A percentile compares a stretch with the other conserved stretches of the same genome.
phyloP scores from a whole-genome alignment of 2,113 vertebrate species.

The Meriones unguiculatus region DNA sequence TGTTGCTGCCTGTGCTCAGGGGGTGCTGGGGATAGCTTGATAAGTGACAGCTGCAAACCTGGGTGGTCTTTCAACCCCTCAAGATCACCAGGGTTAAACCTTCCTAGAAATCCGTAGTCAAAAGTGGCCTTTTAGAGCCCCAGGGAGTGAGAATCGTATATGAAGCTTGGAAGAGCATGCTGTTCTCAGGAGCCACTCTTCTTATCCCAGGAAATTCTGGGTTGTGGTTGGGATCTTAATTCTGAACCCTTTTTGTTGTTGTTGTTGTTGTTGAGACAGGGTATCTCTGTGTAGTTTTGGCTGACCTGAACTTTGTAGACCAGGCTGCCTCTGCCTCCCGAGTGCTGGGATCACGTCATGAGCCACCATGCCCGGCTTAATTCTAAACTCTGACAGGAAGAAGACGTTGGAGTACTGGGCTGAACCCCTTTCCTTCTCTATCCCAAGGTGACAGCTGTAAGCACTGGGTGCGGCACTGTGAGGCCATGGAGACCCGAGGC shows the following conservation, averaged over 20 bases:
- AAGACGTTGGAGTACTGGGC: not conserved
- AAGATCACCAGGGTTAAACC: not conserved
- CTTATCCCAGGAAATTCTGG: conserved; percentile 41
- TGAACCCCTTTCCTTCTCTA: conserved; percentile 30
- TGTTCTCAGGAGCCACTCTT: not conserved
- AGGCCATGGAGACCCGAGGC: conserved; percentile 94
- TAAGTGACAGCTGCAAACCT: not conserved
- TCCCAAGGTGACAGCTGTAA: conserved; percentile 90
- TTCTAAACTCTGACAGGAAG: not conserved
- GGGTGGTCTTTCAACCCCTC: not conserved
- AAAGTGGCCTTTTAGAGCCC: not conserved
- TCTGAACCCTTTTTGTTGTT: not conserved
- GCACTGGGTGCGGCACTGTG: conserved; percentile 96
- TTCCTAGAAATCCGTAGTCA: not conserved
- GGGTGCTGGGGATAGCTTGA: not conserved
- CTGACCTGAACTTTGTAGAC: too few species aligned
- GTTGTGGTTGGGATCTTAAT: not conserved
- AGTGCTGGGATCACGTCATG: too few species aligned
- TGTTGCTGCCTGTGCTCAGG: not conserved
- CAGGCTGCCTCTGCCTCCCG: too few species aligned
- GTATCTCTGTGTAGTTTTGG: too few species aligned
- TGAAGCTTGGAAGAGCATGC: not conserved
- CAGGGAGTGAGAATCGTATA: not conserved
- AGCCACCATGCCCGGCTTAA: not conserved
- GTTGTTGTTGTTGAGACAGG: too few species aligned